Evolutionary conservation across 2,888 invertebrate genomes (phyloP), one percentile per base, ranked within the genome.

Genomic region (Eupithecia centaureata): DNA sequence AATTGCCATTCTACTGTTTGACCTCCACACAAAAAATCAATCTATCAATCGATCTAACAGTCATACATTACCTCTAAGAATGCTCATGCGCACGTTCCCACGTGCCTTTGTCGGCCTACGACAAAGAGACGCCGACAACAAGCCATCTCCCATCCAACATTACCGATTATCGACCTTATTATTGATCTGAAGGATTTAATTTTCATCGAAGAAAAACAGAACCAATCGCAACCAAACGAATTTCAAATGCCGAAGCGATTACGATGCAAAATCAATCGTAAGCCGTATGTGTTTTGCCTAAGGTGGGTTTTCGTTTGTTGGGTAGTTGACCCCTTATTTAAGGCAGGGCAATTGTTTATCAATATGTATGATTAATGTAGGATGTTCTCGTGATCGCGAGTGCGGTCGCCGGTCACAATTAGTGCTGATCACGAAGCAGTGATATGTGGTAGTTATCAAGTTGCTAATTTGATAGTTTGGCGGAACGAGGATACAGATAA

Each of bases 291-390:
- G 5, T 18, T 32, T n/a, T 30, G n/a, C 30, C 76, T 77, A 80
- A 71, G 73, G 77, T 78, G 65, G 65, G 28, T 7, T 67, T 77
- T 83, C 7, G 51, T 42, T 8, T 66, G 56, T 35, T 35, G 68
- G 47, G 35, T 1, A 78, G 82, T 82, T 92, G 92, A 92, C 92
- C 91, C 87, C 91, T 91, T 86, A 90, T 92, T 91, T 91, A 91
- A 92, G 91, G 85, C 89, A 88, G 90, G 88, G 88, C 91, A 91
- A 92, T 92, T 91, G 92, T 92, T 92, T 92, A 92, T 93, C 90
- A 91, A 91, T 91, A 90, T 82, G 82, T 89, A 89, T 91, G 90
- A 91, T 91, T 86, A 90, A 92, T 91, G 91, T 85, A 81, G 82
- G 80, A 84, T 85, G 84, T 79, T 90, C 47, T 47, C 91, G 90